These are phyloP conservation scores for Oreochromis mossambicus DNA, from an alignment of 2,797 vertebrate species.

Conservation along the genomic window DNA sequence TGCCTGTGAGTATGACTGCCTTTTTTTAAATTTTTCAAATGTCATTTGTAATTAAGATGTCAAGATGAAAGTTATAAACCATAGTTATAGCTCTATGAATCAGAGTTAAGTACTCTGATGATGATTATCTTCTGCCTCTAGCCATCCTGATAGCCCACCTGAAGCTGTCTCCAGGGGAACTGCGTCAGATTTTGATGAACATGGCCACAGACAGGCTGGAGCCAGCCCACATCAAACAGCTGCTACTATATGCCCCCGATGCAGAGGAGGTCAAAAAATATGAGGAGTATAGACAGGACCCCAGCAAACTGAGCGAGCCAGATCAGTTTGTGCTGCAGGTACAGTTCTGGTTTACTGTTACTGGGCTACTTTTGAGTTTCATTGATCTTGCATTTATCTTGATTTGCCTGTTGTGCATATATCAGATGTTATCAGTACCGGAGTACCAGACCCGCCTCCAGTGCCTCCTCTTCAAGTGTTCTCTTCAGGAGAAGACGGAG, in stretches of 20 bases:
- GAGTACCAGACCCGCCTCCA: constrained; percentile 92
- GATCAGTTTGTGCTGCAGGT: constrained; percentile 98
- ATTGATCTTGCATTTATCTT: neutral
- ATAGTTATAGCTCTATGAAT: neutral
- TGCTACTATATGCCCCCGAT: constrained; percentile 91
- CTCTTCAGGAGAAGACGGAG: constrained; percentile 93
- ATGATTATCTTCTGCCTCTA: constrained; percentile 39
- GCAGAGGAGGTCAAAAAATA: constrained; percentile 91
- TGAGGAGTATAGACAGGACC: constrained; percentile 82
- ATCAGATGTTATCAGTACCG: constrained; percentile 90
- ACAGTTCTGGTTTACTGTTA: neutral
- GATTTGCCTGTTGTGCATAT: neutral
- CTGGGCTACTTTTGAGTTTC: neutral
- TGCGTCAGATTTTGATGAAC: constrained; percentile 88
- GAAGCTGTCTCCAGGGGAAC: constrained; percentile 88
- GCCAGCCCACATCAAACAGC: constrained; percentile 90
- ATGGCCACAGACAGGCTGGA: constrained; percentile 89
- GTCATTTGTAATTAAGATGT: neutral
- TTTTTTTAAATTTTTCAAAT: neutral
- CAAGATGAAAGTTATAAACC: neutral
- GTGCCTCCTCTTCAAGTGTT: constrained; percentile 92
- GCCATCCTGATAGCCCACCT: constrained; percentile 97
- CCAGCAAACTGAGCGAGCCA: constrained; percentile 89
- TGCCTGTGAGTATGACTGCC: constrained; percentile 82
- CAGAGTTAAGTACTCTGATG: neutral